A percentile compares a stretch with the other conserved stretches of the same genome.
Conservation (phyloP, 2,888 invertebrate genomes). For the Stenodema calcarata region DNA sequence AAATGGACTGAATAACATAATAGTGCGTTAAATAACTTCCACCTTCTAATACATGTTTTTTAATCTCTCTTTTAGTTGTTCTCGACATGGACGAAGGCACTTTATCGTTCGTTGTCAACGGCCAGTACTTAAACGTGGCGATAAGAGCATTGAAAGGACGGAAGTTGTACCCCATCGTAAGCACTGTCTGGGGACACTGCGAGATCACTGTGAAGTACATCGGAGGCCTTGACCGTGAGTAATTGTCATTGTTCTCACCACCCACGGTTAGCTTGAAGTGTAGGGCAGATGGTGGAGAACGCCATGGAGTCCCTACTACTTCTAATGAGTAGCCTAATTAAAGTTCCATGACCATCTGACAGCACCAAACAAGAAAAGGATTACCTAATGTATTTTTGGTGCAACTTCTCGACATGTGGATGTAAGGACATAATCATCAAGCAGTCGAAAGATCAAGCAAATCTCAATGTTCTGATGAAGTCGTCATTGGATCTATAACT, state of each 20-base stretch:
- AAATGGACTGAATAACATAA: background rate
- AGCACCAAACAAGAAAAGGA: no score
- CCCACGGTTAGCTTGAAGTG: no score
- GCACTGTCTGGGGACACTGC: conserved; percentile 99
- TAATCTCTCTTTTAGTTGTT: conserved; percentile 76
- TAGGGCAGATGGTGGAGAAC: no score
- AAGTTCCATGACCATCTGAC: no score
- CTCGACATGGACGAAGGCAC: conserved; percentile 99
- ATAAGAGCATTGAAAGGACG: conserved; percentile 96
- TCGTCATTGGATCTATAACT: no score
- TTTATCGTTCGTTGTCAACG: conserved; percentile 96
- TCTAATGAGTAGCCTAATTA: no score
- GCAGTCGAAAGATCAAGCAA: no score
- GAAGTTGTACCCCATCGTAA: conserved; percentile 96
- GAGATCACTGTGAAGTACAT: conserved; percentile 99
- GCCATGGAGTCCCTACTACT: no score
- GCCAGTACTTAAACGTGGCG: conserved; percentile 95
- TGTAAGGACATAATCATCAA: no score
- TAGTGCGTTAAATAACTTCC: background rate
- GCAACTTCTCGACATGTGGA: no score
- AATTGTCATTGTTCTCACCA: conserved; percentile 5
- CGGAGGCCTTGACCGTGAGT: conserved; percentile 98
- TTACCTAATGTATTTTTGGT: no score
- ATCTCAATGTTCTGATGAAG: no score
- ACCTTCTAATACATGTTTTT: background rate